Conservation (phyloP, 2,888 invertebrate genomes). For the Macropis europaea region DNA sequence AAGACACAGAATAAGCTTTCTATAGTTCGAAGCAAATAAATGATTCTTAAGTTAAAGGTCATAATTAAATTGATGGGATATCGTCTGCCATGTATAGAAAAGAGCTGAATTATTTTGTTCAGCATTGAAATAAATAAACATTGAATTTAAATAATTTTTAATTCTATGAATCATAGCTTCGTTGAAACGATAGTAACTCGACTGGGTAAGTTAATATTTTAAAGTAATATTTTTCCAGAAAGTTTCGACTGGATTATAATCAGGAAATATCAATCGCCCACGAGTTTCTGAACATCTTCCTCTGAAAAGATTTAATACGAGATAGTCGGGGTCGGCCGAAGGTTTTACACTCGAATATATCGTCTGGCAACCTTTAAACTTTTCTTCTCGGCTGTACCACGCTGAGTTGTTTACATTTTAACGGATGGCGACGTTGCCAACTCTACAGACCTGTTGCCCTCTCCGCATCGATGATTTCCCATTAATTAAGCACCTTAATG, state of each 20-base stretch:
- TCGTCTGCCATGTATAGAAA: too few relatives aligned
- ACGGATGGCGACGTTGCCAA: conserved; percentile 76
- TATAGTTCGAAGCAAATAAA: too few relatives aligned
- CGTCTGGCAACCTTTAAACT: conserved; percentile 34
- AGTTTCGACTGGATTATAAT: background rate
- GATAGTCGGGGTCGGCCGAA: background rate
- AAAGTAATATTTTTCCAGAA: too few relatives aligned
- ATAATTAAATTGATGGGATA: too few relatives aligned
- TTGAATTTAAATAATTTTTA: too few relatives aligned
- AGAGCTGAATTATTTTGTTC: too few relatives aligned
- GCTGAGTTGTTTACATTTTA: conserved; percentile 78
- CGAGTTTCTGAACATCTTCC: background rate
- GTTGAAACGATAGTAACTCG: too few relatives aligned
- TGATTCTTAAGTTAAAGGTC: too few relatives aligned
- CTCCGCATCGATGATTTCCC: conserved; percentile 59
- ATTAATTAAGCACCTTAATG: conserved; percentile 72
- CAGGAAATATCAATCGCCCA: background rate
- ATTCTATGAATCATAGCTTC: too few relatives aligned
- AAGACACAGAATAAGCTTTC: too few relatives aligned
- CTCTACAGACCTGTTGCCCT: conserved; percentile 75
- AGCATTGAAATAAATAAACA: too few relatives aligned
- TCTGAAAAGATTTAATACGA: background rate
- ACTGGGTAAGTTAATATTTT: too few relatives aligned
- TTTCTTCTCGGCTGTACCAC: conserved; percentile 69
- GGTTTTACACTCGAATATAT: conserved; percentile 42